Base-by-base conservation (phyloP, 1,140 invertebrate genomes). In the Drosophila lowei region DNA sequence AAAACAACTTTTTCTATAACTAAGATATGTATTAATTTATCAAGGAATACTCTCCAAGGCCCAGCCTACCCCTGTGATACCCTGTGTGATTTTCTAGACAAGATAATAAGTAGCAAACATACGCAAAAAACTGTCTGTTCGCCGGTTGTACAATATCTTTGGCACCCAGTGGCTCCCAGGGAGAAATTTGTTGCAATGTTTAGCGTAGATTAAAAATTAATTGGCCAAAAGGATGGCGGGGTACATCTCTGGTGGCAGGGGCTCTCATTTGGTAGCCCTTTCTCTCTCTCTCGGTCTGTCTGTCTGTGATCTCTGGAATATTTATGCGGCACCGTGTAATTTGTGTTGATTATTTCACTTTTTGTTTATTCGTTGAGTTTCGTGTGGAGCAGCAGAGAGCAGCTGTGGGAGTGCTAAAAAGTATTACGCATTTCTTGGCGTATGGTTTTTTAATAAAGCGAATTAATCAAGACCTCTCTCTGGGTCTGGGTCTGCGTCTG, bases 381-480 rank as follows among this genome's bases (percentile, higher is more conserved):
- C 15, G 25, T 58, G 56, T 34, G 6, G 16, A 41, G 46, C 41
- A 47, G 56, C 67, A 72, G 30, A 0, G 28, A 30, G 56, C 71
- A 73, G 68, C 44, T 72, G 68, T 52, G 48, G 68, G 57, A 76
- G 72, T 76, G 72, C 72, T 76, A 75, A 76, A 75, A 67, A 75
- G 72, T 76, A 76, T 76, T 65, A 60, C 67, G 72, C 77, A 60
- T 79, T 83, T 72, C 65, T 71, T 63, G 62, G 54, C 63, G 80
- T 77, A 85, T 84, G 80, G 77, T 86, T 86, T 86, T 85, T 85
- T 86, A 88, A 86, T 86, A 88, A 81, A 75, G 83, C 77, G 71
- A 81, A 88, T 86, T 86, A 86, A 86, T 86, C 77, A 88, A 78
- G 25, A 61, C 47, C 52, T 56, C 44, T 57, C 41, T 38, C 18